Evolutionary conservation across 92 coral and sea anemone species (phyloP).

Genomic region (Heteractis magnifica): DNA sequence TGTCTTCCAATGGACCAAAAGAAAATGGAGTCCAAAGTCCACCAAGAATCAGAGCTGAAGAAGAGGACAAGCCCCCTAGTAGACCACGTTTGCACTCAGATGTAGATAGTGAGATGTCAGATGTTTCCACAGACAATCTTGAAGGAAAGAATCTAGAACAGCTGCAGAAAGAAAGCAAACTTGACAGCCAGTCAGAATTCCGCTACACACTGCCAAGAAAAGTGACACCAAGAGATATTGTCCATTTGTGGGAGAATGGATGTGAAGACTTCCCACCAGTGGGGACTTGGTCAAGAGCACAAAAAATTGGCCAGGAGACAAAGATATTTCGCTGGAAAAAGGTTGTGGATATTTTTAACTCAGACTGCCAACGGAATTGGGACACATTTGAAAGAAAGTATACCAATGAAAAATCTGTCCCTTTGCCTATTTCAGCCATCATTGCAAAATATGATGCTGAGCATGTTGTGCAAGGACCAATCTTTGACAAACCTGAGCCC

Average conservation of each 20-base stretch:
- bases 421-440: slow-evolving; percentile 86
- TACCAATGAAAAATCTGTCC: slow-evolving; percentile 80
- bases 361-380: slow-evolving; percentile 85
- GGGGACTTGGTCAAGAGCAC: slow-evolving; percentile 92
- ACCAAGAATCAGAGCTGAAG: slow-evolving; percentile 22
- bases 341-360: slow-evolving; percentile 88
- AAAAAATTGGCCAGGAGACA: slow-evolving; percentile 98
- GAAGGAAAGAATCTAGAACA: slow-evolving; percentile 35
- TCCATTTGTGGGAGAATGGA: slow-evolving; percentile 95
- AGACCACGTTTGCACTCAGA: slow-evolving; percentile 23
- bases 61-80: slow-evolving; percentile 12
- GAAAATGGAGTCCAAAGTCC: slow-evolving; percentile 40
- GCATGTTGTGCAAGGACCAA: slow-evolving; percentile 75
- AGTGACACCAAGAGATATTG: slow-evolving; percentile 93
- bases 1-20: slow-evolving; percentile 48
- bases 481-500: slow-evolving; percentile 50
- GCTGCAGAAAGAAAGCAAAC: slow-evolving; percentile 31
- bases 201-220: slow-evolving; percentile 94
- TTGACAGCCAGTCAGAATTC: slow-evolving; percentile 40
- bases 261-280: slow-evolving; percentile 96
- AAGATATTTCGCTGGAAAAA: slow-evolving; percentile 99
- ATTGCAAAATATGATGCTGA: slow-evolving; percentile 90
- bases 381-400: slow-evolving; percentile 69
- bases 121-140: slow-evolving; percentile 15
- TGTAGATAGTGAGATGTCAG: slow-evolving; percentile 41